phyloP scores from a whole-genome alignment of 1,140 invertebrate genomes.

The Phthorimaea operculella region DNA sequence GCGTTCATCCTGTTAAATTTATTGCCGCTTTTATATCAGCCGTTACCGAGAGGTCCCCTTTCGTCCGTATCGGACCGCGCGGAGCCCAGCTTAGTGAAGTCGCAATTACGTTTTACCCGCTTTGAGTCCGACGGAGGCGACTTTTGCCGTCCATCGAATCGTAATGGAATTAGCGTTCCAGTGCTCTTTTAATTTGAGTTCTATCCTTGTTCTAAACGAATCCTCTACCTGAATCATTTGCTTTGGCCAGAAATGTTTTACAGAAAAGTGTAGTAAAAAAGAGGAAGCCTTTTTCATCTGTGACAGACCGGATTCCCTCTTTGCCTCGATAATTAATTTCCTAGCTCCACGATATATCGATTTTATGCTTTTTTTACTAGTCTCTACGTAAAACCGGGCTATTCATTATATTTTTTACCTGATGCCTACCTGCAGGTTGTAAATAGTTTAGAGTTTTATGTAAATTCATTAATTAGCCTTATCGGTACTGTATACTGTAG shows the following conservation, averaged over 20 bases:
- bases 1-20: conserved; percentile 67
- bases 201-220: conserved; percentile 57
- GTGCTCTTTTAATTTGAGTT: conserved; percentile 63
- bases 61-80: conserved; percentile 57
- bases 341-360: too few relatives aligned
- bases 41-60: conserved; percentile 61
- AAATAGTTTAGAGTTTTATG: too few relatives aligned
- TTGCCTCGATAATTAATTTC: too few relatives aligned
- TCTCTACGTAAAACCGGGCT: too few relatives aligned
- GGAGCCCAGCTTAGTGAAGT: conserved; percentile 65
- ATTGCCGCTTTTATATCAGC: conserved; percentile 67
- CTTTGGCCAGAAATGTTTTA: not conserved
- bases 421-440: too few relatives aligned
- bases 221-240: conserved; percentile 17
- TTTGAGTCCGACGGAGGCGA: conserved; percentile 60
- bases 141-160: conserved; percentile 65
- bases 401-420: too few relatives aligned
- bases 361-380: too few relatives aligned
- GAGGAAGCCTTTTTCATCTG: too few relatives aligned
- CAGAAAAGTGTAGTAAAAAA: too few relatives aligned
- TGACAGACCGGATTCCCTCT: too few relatives aligned
- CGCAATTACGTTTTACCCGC: conserved; percentile 66
- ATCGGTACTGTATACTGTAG: not conserved
- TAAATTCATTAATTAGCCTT: too few relatives aligned
- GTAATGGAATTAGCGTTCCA: conserved; percentile 66